Evolutionary conservation across 2,888 invertebrate species (phyloP).

Genomic region (Leptinotarsa juncta): DNA sequence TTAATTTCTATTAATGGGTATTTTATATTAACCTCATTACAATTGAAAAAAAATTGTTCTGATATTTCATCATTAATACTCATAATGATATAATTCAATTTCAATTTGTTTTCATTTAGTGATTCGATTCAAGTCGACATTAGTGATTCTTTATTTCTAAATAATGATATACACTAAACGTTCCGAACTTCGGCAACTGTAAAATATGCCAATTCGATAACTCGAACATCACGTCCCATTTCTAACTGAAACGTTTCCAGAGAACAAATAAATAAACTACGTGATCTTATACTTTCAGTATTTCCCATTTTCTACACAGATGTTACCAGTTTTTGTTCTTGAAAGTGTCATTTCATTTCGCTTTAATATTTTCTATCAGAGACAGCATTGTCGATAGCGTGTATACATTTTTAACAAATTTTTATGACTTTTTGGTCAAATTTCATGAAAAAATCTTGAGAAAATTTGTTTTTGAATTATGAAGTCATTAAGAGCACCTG

Average conservation of each 20-base stretch:
- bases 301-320: not conserved
- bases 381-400: not conserved
- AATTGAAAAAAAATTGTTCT: too few relatives aligned
- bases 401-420: not conserved
- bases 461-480: too few relatives aligned
- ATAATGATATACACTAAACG: not conserved
- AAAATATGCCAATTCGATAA: not conserved
- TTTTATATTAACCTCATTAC: too few relatives aligned
- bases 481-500: too few relatives aligned
- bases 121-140: too few relatives aligned
- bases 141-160: too few relatives aligned
- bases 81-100: too few relatives aligned
- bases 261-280: constrained; percentile 19
- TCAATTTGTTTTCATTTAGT: too few relatives aligned
- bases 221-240: constrained; percentile 11
- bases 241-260: constrained; percentile 13
- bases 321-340: constrained; percentile 4
- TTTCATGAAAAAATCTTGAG: too few relatives aligned
- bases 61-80: too few relatives aligned
- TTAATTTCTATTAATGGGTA: too few relatives aligned
- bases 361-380: constrained; percentile 4
- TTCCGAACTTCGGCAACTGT: constrained; percentile 2
- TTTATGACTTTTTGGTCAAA: not conserved
- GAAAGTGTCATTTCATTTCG: not conserved
- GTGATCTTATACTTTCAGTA: constrained; percentile 18